Conservation (phyloP, 2,797 vertebrate genomes). For the Phylloscopus collybita region DNA sequence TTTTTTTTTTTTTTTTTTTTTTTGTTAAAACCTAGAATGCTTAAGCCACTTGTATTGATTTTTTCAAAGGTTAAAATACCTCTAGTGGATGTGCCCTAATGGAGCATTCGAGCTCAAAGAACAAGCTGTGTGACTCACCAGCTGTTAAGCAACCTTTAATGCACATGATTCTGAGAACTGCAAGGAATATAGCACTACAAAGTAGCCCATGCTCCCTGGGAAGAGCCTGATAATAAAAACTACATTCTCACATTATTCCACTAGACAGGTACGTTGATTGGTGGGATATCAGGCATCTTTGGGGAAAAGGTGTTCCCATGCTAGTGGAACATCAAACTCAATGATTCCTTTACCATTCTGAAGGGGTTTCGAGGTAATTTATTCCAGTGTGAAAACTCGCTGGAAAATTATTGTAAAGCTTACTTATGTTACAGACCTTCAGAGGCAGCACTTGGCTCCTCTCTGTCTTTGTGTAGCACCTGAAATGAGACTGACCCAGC, state of each 20-base stretch:
- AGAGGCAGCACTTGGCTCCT: not conserved
- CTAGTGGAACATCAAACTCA: not conserved
- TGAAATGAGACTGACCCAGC: not conserved
- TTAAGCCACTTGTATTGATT: constrained; percentile 44
- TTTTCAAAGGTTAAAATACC: constrained; percentile 67
- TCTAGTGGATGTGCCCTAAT: constrained; percentile 57
- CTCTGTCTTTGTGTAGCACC: not conserved
- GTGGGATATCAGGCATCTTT: constrained; percentile 11
- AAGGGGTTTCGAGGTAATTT: not conserved
- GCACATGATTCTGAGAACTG: constrained; percentile 40
- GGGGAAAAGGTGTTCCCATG: constrained; percentile 36
- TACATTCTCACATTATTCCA: constrained; percentile 45
- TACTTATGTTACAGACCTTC: not conserved
- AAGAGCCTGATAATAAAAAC: constrained; percentile 57
- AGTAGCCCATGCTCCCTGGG: constrained; percentile 45
- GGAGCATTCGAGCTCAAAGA: constrained; percentile 55
- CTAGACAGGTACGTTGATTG: not conserved
- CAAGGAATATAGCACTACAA: constrained; percentile 56
- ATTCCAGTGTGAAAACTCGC: not conserved
- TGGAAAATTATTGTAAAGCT: not conserved
- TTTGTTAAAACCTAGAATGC: not conserved
- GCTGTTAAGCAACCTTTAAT: constrained; percentile 66
- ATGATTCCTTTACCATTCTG: constrained; percentile 21
- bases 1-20: not conserved
- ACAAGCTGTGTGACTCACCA: constrained; percentile 61